phyloP scores from a whole-genome alignment of 1,140 invertebrate species.

The Leguminivora glycinivorella region DNA sequence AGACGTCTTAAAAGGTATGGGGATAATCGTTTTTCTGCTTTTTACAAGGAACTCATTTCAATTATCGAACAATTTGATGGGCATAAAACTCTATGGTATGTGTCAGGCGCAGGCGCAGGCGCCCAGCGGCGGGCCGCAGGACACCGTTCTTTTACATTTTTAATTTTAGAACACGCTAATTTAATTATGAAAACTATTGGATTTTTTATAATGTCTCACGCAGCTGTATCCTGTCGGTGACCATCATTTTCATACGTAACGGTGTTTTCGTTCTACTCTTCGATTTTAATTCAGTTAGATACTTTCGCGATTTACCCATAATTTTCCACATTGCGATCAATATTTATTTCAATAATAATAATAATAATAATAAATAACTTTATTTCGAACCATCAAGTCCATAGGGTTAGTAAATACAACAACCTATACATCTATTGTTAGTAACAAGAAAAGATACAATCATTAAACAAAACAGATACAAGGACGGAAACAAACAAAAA shows the following conservation, averaged over 20 bases:
- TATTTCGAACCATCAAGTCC: too few relatives aligned
- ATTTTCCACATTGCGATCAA: too few relatives aligned
- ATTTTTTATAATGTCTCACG: conserved; percentile 48
- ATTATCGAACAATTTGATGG: conserved; percentile 75
- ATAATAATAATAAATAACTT: too few relatives aligned
- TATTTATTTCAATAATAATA: too few relatives aligned
- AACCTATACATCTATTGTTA: too few relatives aligned
- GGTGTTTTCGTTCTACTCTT: conserved; percentile 41
- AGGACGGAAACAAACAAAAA: too few relatives aligned
- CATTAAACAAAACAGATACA: too few relatives aligned
- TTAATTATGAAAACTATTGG: conserved; percentile 70
- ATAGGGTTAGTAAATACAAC: too few relatives aligned
- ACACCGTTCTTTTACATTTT: conserved; percentile 59
- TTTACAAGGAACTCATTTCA: conserved; percentile 78
- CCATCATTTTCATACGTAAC: conserved; percentile 59
- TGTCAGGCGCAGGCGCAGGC: conserved; percentile 67
- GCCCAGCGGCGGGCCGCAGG: conserved; percentile 62
- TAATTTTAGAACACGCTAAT: conserved; percentile 63
- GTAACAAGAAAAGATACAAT: too few relatives aligned
- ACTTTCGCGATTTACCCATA: too few relatives aligned
- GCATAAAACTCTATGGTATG: conserved; percentile 69
- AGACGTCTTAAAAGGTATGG: conserved; percentile 76
- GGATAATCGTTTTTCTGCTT: conserved; percentile 77
- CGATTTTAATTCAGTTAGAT: conserved; percentile 32
- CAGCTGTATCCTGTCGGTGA: conserved; percentile 63